Base-by-base conservation (phyloP, 2,113 vertebrate species). In the Mionectes macconnelli region DNA sequence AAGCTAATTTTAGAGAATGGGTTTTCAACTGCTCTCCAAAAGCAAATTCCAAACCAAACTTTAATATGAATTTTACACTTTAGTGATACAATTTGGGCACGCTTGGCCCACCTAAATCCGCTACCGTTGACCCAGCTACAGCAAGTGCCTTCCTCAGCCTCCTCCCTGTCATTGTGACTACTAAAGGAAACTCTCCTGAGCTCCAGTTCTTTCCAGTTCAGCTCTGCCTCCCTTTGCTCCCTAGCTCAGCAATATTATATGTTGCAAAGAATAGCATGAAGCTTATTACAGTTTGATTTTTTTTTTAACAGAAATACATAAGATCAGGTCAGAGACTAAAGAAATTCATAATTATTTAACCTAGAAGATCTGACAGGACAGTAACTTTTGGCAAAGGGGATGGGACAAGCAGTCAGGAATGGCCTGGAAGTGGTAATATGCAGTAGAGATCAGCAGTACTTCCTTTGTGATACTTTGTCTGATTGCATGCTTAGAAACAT, bases 1-100 rank as follows among this genome's bases (percentile, higher is more conserved):
- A 96, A 93, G 66, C 83, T 96, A 96, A 96, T 92, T 95, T 95
- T 96, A 95, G 94, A 94, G 72, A 64, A 66, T 72, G 60, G 68
- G 23, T 84, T 96, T 91, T 93, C 64, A 90, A 87, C 72, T 49
- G 28, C 89, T 89, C 60, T 95, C 85, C 83, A 93, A 86, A 86
- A 80, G 27, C 60, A 91, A 93, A 93, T 88, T 88, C 90, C 79
- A 84, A 96, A 37, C 40, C 60, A 89, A 93, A 89, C 40, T 90
- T 95, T 78, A 93, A 76, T 42, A 78, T 4, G 20, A 89, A 75
- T 95, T 95, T 94, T 96, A 87, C 76, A 90, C 53, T 79, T 86
- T 84, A 14, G 31, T 10, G 3, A 81, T 88, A 88, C 56, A 78
- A 52, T 80, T 83, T 1, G 8, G 73, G 68, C 56, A 75, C 4